Evolutionary conservation across 2,888 invertebrate species (phyloP), one percentile per base, ranked within the genome.

Genomic region (Sinelater perroti): DNA sequence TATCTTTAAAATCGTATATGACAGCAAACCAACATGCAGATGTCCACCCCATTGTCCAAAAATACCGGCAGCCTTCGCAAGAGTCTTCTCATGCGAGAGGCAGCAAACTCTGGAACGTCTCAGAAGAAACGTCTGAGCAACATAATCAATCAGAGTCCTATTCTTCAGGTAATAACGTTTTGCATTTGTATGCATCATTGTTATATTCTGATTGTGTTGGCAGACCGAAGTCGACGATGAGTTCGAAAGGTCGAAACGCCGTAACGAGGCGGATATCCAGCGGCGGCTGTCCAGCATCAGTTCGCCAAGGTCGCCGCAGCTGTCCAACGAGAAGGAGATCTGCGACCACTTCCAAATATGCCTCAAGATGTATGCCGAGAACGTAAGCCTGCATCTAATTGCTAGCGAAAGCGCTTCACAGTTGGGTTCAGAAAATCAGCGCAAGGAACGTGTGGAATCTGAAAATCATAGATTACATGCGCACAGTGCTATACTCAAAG

Each of bases 381-480:
- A 92, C 82, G 89, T 89, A 78, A 80, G 83, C 77, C 28, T 2
- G 16, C 7, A 1, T 33, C 8, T 33, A 6, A 3, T 36, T 18
- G 1, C 10, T 2, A n/a, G n/a, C n/a, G n/a, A n/a, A n/a, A n/a
- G n/a, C 14, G 14, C n/a, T 16, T 33, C 17, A 17, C 17, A n/a
- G n/a, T 18, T 36, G 17, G 10, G 11, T 82, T 3, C 78, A 90
- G 89, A 95, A 93, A 87, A 90, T 96, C 66, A 94, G 86, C 70
- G 82, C 86, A 42, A 93, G 93, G 72, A 95, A 95, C 82, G 95
- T 93, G 0, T 96, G 95, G 85, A 88, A 86, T 62, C 79, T 95
- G 1, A 89, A 91, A 62, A 82, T 95, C 38, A 95, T 95, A 68
- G 95, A 96, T 74, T 90, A 90, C 66, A 86, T 95, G 83, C 83